Conservation (phyloP, 2,888 invertebrate genomes). For the Salpingus planirostris region DNA sequence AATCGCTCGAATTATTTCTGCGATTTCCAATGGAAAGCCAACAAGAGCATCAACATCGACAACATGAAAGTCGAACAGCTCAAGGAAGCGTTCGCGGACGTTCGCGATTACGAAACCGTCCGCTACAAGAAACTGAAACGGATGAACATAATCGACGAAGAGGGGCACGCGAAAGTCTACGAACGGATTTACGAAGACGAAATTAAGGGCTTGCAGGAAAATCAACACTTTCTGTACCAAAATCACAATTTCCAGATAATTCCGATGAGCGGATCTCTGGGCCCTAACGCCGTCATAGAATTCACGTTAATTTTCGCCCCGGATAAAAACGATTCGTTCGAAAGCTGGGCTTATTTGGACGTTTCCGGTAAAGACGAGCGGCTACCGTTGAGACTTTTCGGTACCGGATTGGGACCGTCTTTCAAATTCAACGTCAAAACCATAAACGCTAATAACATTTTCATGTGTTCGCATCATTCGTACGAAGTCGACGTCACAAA, state of each 20-base stretch:
- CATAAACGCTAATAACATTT: slow-evolving; percentile 49
- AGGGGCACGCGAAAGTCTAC: slow-evolving; percentile 34
- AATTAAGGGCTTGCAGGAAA: slow-evolving; percentile 27
- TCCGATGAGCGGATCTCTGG: slow-evolving; percentile 48
- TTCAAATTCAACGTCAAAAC: slow-evolving; percentile 49
- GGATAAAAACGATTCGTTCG: slow-evolving; percentile 44
- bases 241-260: slow-evolving; percentile 42
- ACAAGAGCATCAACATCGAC: slow-evolving; percentile 42
- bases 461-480: slow-evolving; percentile 49
- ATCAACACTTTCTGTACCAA: slow-evolving; percentile 33
- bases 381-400: slow-evolving; percentile 45
- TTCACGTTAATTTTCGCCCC: slow-evolving; percentile 51
- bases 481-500: slow-evolving; percentile 53
- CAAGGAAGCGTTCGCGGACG: slow-evolving; percentile 20
- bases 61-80: slow-evolving; percentile 22
- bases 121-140: slow-evolving; percentile 26
- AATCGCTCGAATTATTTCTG: slow-evolving; percentile 49
- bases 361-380: slow-evolving; percentile 48
- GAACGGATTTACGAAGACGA: slow-evolving; percentile 41
- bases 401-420: slow-evolving; percentile 50
- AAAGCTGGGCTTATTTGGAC: slow-evolving; percentile 49
- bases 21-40: slow-evolving; percentile 51
- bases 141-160: slow-evolving; percentile 28
- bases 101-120: slow-evolving; percentile 28
- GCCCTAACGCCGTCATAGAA: slow-evolving; percentile 48